phyloP scores from a whole-genome alignment of 2,113 vertebrate species.

The Pagrus major region DNA sequence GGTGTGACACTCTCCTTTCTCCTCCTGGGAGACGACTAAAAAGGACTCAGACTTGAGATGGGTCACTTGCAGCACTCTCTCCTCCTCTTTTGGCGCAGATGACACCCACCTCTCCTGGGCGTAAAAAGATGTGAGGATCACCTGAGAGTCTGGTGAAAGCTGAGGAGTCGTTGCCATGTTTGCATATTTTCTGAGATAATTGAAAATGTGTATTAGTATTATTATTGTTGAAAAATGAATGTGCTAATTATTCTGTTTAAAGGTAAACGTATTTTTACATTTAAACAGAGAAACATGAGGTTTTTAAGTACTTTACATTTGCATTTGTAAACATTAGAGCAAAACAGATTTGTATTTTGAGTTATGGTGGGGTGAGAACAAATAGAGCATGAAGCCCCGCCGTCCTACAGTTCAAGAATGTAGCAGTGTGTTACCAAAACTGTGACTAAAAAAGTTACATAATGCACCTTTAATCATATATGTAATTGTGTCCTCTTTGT shows the following conservation, averaged over 20 bases:
- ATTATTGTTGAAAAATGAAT: neutral
- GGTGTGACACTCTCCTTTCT: constrained; percentile 31
- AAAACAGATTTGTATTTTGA: too few species aligned
- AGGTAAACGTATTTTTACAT: too few species aligned
- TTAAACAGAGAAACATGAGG: too few species aligned
- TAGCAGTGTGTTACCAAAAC: too few species aligned
- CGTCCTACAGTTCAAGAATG: too few species aligned
- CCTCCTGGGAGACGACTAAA: neutral
- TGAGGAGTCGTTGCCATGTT: neutral
- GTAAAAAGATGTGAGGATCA: constrained; percentile 31
- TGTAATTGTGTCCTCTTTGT: neutral
- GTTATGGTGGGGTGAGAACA: too few species aligned
- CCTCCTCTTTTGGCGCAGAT: neutral
- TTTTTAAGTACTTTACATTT: too few species aligned
- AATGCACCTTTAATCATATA: neutral
- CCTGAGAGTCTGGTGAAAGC: constrained; percentile 25
- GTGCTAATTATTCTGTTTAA: neutral
- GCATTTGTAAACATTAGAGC: too few species aligned
- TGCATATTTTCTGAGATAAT: too few species aligned
- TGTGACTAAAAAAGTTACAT: too few species aligned
- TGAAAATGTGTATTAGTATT: too few species aligned
- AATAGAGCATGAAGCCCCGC: too few species aligned
- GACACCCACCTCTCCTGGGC: constrained; percentile 31
- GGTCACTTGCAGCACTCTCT: constrained; percentile 38
- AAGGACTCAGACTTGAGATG: constrained; percentile 1